Evolutionary conservation across 2,888 invertebrate species (phyloP), one percentile per base, ranked within the genome.

Genomic region (Odontocolon sp.): DNA sequence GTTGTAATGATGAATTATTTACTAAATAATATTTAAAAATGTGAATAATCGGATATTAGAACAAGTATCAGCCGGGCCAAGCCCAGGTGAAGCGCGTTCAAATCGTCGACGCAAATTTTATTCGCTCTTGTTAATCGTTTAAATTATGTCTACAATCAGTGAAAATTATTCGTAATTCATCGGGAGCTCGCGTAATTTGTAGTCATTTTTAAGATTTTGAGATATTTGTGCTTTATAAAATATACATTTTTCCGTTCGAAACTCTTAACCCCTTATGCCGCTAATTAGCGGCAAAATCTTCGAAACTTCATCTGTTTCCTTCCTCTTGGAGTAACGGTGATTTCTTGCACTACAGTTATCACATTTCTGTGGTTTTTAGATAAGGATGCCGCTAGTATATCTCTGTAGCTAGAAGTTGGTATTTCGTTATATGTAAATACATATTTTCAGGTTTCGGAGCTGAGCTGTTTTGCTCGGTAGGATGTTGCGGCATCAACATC

Each of bases 401-500:
- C 2, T 42, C 18, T 9, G 42, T 18, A 42, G 8, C 1, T 8
- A 9, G 1, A n/a, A 9, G 8, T 4, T 4, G 54, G 18, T 4
- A 33, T n/a, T 8, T 18, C 18, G 21, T 4, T 28, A 14, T 28
- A 5, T 28, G 82, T 82, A 47, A 82, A n/a, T n/a, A n/a, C n/a
- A n/a, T n/a, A n/a, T 70, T 54, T 68, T 36, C 56, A 75, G 76
- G 38, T 54, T n/a, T 11, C n/a, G 9, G n/a, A 16, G 54, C 3
- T n/a, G 18, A 33, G 16, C 14, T n/a, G 9, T 23, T 5, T 33
- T 3, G 56, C 5, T 56, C 33, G 40, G 36, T 81, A 87, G 79
- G 90, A 91, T 92, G 87, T 91, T 92, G 85, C 90, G 90, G 81
- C 92, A 92, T 85, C 94, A 94, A 90, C 94, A 94, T 90, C 93